Conservation (phyloP, 1,140 invertebrate genomes). For the Drosophila kikkawai region DNA sequence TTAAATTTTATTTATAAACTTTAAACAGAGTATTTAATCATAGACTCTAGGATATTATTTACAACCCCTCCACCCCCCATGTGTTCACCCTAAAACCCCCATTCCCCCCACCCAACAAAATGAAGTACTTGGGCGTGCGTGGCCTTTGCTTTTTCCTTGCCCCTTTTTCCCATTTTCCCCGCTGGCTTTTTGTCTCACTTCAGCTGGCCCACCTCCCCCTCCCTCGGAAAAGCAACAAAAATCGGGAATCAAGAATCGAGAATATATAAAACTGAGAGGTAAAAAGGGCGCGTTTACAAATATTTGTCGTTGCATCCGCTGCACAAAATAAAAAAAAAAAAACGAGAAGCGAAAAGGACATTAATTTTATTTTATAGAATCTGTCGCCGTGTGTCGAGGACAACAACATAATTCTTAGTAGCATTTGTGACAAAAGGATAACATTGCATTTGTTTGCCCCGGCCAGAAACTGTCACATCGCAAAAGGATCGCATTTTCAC, state of each 20-base stretch:
- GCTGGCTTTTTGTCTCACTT: slow-evolving; percentile 26
- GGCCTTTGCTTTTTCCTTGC: slow-evolving; percentile 20
- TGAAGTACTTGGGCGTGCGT: slow-evolving; percentile 37
- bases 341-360: slow-evolving; percentile 50
- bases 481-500: slow-evolving; percentile 49
- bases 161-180: slow-evolving; percentile 1
- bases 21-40: not conserved
- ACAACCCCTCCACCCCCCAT: not conserved
- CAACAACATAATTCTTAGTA: slow-evolving; percentile 67
- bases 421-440: slow-evolving; percentile 65
- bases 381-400: slow-evolving; percentile 41
- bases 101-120: not conserved
- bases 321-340: slow-evolving; percentile 6
- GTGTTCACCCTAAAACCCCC: not conserved
- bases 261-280: slow-evolving; percentile 14
- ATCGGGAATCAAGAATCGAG: not conserved
- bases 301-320: slow-evolving; percentile 63
- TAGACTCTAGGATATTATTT: not conserved
- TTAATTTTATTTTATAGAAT: slow-evolving; percentile 60
- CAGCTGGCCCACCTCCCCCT: slow-evolving; percentile 15
- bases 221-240: slow-evolving; percentile 1
- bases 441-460: slow-evolving; percentile 65
- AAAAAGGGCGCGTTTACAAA: slow-evolving; percentile 72
- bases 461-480: slow-evolving; percentile 59
- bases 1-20: no score